Base-by-base conservation (phyloP, 2,888 invertebrate species). In the Pristionchus exspectatus region DNA sequence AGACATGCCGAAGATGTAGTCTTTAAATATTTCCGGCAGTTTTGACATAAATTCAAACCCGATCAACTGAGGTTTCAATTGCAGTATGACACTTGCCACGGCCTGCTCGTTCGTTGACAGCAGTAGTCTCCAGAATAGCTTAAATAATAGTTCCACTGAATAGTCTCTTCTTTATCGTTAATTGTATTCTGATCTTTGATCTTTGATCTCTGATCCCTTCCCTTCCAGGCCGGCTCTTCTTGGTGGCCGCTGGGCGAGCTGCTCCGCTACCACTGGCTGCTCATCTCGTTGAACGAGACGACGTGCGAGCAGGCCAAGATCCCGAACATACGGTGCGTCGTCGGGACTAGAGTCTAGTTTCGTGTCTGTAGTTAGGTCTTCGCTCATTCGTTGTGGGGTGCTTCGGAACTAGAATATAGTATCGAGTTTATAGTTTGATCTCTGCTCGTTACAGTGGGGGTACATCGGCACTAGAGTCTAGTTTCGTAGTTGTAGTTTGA, bases 241-340 rank as follows among this genome's bases (percentile, higher is more conserved):
- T 21, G 59, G 18, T 85, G 63, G 56, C 84, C 84, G 0, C 59
- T 85, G 33, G 84, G 84, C 59, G 59, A 85, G 84, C 59, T 85
- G 84, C 84, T 85, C 9, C 84, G 84, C n/a, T 85, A 85, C 50
- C 84, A 85, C 59, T 85, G 90, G 69, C 90, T 90, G 54, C 90
- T 94, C 72, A 90, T 94, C 21, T 86, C 90, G 21, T 84, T 92
- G 83, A 94, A 94, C 77, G 94, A 94, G 83, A 94, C 94, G 27
- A 94, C 94, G 21, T 93, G 93, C 38, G 94, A 94, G 81, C 93
- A 94, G 89, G 93, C 93, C 44, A 94, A 94, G 69, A 44, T 69
- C 5, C 87, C 87, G n/a, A 87, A 50, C 30, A 87, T 87, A 44
- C 87, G 87, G 87, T 87, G 21, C 2, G 66, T 14, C 1, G 10